Evolutionary conservation across 1,140 invertebrate species (phyloP), one percentile per base, ranked within the genome.

Genomic region (Muscidifurax raptorellus): DNA sequence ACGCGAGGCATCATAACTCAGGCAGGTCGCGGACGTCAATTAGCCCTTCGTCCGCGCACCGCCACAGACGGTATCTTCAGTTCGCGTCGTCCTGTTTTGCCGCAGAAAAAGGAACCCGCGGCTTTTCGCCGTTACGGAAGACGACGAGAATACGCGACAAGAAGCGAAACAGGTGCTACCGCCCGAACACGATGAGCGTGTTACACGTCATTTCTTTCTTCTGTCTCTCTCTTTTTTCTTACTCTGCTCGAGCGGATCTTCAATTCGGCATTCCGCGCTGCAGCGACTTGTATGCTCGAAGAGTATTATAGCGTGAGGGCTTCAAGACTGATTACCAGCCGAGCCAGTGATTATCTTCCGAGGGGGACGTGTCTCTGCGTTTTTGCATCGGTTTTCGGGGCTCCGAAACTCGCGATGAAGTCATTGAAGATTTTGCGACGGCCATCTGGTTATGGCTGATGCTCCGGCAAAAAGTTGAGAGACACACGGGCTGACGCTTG

Each of bases 1-100:
- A 83, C 74, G 52, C 59, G 75, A 66, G 40, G 82, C 36, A 83
- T 84, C 82, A 79, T 84, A 84, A 84, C 76, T 84, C 82, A 79
- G 44, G 75, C 36, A 27, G 18, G 18, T 71, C 67, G 27, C 44
- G 75, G 13, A 79, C 76, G 82, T 84, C 82, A 84, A 84, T 84
- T 84, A 84, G 82, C 47, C 47, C 44, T 28, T 71, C 6, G 74
- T 74, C 27, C 25, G 2, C 25, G 10, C 69, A 7, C 69, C 25
- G 10, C 27, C n/a, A n/a, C n/a, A n/a, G 9, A 2, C 69, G n/a
- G 15, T 72, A 25, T 72, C 69, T 72, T 28, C 18, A 28, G n/a
- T n/a, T 69, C 67, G 22, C 66, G 15, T n/a, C 69, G 25, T 32
- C 15, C 27, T 30, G 69, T 72, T 72, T 32, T 32, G 69, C 69